phyloP scores from a whole-genome alignment of 2,888 invertebrate species.

The Dicranocentrus wangi region DNA sequence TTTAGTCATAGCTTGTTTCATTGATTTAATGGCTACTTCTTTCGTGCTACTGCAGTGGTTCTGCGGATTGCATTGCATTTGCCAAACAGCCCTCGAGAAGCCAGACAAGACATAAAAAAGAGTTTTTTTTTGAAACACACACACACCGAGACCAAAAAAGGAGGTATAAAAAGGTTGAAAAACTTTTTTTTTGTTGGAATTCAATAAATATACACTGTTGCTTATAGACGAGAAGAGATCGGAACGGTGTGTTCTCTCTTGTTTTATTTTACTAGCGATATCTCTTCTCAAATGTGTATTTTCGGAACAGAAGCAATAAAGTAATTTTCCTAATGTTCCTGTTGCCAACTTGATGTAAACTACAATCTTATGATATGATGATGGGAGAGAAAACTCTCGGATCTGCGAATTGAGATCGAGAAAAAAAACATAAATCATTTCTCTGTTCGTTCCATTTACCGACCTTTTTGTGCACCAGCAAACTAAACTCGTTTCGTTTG shows the following conservation, averaged over 20 bases:
- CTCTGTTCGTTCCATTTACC: background rate
- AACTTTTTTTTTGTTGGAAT: too few species aligned
- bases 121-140: background rate
- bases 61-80: slow-evolving; percentile 57
- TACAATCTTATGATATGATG: slow-evolving; percentile 37
- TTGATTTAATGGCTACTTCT: slow-evolving; percentile 60
- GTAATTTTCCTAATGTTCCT: slow-evolving; percentile 64
- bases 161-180: too few species aligned
- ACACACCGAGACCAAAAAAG: too few species aligned
- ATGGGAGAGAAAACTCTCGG: slow-evolving; percentile 38
- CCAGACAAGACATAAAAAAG: slow-evolving; percentile 10
- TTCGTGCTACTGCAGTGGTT: slow-evolving; percentile 59
- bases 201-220: slow-evolving; percentile 27
- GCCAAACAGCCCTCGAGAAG: slow-evolving; percentile 18
- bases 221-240: background rate
- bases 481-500: too few species aligned
- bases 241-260: background rate
- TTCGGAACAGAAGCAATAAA: slow-evolving; percentile 49
- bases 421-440: slow-evolving; percentile 51
- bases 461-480: background rate
- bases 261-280: background rate
- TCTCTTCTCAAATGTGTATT: background rate
- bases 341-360: slow-evolving; percentile 42
- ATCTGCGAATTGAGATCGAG: slow-evolving; percentile 29
- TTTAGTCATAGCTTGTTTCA: slow-evolving; percentile 55